Percentiles rank a stretch among this genome's conserved stretches.
Evolutionary conservation across 2,797 vertebrate genomes (phyloP).

Genomic region (Luscinia megarhynchos): DNA sequence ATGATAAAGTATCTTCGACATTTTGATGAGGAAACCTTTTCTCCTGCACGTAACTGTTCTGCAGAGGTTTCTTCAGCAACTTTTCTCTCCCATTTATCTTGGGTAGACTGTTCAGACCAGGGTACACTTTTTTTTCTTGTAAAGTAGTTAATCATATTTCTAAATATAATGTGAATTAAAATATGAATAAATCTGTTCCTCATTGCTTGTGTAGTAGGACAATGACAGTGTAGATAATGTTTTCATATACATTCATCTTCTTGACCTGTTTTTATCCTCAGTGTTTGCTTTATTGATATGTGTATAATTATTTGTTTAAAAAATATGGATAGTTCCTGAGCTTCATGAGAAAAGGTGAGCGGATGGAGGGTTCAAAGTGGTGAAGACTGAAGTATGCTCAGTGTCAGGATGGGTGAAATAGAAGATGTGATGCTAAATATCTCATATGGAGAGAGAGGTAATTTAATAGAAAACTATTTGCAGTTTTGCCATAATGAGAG

Average conservation of each 20-base stretch:
- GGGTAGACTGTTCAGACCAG: neutral
- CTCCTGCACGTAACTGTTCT: neutral
- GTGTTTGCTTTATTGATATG: neutral
- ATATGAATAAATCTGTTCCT: neutral
- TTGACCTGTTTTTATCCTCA: neutral
- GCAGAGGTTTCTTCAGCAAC: neutral
- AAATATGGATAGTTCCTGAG: neutral
- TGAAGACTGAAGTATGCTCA: neutral
- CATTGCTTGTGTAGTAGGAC: neutral
- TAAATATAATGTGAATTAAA: neutral
- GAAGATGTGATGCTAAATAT: neutral
- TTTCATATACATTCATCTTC: neutral
- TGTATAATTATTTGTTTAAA: neutral
- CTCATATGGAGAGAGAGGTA: neutral
- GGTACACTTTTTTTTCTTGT: neutral
- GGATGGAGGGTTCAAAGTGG: neutral
- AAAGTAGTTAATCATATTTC: neutral
- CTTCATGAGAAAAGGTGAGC: neutral
- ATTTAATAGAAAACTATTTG: neutral
- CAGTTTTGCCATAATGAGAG: neutral
- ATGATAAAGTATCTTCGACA: neutral
- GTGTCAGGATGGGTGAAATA: neutral
- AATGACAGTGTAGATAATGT: neutral
- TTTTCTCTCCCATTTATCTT: neutral
- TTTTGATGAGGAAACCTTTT: neutral